Evolutionary conservation across 1,140 invertebrate genomes (phyloP), one percentile per base, ranked within the genome.

Genomic region (Drosophila ohnishii): DNA sequence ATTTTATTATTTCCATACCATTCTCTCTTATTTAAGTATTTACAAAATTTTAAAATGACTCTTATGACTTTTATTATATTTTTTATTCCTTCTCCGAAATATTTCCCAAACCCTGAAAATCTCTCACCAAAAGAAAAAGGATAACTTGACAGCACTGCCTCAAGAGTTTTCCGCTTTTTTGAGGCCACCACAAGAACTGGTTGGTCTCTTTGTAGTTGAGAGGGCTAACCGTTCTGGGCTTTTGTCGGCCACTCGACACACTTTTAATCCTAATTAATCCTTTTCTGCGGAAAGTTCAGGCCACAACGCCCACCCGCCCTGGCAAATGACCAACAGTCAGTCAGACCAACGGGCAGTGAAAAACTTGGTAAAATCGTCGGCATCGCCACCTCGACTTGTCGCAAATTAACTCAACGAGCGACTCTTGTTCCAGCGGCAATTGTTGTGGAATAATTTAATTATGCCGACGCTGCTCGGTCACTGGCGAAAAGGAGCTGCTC

Each of bases 321-420:
- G 30, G 25, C 25, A 70, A 62, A 51, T 62, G 64, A 44, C 57
- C 73, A 76, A 39, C 72, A 37, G 58, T 35, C 70, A 35, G 48
- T 35, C 70, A 35, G 48, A 40, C 19, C 56, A 75, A 56, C 51
- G 51, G 70, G 39, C 73, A 62, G 48, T 45, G 10, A 53, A 69
- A 76, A 55, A 61, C 74, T 76, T 66, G 60, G 60, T 51, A 63
- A 85, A 81, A 74, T 57, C 66, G 69, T 73, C 60, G 57, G 48
- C 78, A 44, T 70, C 57, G 67, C 40, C 75, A 60, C 66, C 75
- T 78, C 63, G 56, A 75, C 83, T 82, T 87, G 79, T 87, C 63
- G 60, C 83, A 86, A 86, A 86, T 86, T 87, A 86, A 87, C 83
- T 87, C 75, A 79, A 87, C 79, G 83, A 87, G 79, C 67, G 75